Conservation (phyloP, 2,888 invertebrate genomes). For the Euspilapteryx auroguttella region DNA sequence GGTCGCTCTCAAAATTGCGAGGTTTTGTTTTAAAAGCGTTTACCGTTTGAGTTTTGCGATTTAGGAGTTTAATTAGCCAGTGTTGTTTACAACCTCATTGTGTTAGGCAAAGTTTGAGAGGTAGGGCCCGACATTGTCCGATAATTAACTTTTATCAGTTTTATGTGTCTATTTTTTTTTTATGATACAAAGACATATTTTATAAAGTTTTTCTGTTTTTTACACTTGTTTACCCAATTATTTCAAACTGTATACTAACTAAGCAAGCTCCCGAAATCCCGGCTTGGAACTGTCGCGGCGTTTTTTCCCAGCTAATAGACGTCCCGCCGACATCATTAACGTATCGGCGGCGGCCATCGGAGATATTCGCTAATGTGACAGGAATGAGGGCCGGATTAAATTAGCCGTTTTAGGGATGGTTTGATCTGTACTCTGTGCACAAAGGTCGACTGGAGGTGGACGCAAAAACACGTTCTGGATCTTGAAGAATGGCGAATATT, state of each 20-base stretch:
- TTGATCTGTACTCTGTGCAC: too few relatives aligned
- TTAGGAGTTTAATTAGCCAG: slow-evolving; percentile 60
- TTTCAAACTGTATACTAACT: too few relatives aligned
- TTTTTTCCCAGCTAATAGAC: slow-evolving; percentile 44
- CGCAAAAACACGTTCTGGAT: too few relatives aligned
- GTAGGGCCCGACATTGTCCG: slow-evolving; percentile 44
- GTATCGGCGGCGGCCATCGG: slow-evolving; percentile 43
- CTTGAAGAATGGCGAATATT: too few relatives aligned
- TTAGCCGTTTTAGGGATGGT: not conserved
- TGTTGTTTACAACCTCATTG: slow-evolving; percentile 61
- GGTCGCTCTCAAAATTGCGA: slow-evolving; percentile 55
- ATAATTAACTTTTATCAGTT: too few relatives aligned
- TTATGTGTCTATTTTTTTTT: too few relatives aligned
- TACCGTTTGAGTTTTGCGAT: slow-evolving; percentile 60
- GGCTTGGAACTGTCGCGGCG: slow-evolving; percentile 10
- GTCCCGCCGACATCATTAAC: slow-evolving; percentile 53
- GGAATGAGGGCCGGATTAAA: slow-evolving; percentile 34
- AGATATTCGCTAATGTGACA: slow-evolving; percentile 61
- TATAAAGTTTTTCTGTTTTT: too few relatives aligned
- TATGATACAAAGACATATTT: too few relatives aligned
- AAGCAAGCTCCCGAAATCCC: too few relatives aligned
- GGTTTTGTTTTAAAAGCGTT: slow-evolving; percentile 60
- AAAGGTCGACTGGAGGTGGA: too few relatives aligned
- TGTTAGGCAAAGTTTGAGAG: slow-evolving; percentile 28
- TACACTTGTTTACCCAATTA: too few relatives aligned